Conservation (phyloP, 2,888 invertebrate genomes). For the Drosophila infuscata region DNA sequence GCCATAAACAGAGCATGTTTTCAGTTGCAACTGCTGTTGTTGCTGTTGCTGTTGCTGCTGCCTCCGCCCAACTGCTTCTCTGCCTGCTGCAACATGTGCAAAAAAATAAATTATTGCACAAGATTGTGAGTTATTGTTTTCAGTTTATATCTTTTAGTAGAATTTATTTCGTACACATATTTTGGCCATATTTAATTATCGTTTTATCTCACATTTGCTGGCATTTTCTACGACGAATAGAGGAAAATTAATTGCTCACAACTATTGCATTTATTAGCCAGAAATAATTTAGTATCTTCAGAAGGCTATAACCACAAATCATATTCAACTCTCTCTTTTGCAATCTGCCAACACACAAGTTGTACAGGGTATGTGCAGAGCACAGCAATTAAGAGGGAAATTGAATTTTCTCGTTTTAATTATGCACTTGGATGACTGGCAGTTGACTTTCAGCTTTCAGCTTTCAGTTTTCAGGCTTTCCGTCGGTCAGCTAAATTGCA, state of each 20-base stretch:
- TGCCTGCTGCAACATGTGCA: conserved; percentile 46
- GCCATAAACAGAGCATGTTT: conserved; percentile 38
- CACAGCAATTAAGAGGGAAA: neutral
- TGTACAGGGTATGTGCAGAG: conserved; percentile 11
- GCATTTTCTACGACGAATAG: neutral
- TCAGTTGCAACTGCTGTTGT: conserved; percentile 18
- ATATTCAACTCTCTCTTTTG: no score
- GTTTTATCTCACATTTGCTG: neutral
- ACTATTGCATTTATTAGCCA: neutral
- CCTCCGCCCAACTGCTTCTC: neutral
- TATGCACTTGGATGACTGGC: conserved; percentile 42
- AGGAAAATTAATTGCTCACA: neutral
- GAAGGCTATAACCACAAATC: neutral
- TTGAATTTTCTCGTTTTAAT: conserved; percentile 40
- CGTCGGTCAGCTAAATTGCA: conserved; percentile 47
- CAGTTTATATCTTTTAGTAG: neutral
- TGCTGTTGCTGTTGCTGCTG: neutral
- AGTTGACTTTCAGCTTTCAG: conserved; percentile 31
- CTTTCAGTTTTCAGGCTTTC: conserved; percentile 22
- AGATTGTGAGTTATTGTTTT: neutral
- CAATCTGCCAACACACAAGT: neutral
- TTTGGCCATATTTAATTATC: neutral
- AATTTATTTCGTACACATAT: neutral
- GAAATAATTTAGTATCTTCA: neutral
- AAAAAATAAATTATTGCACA: neutral